Evolutionary conservation across 2,888 invertebrate species (phyloP), one percentile per base, ranked within the genome.

Genomic region (Drosophila anomelani): DNA sequence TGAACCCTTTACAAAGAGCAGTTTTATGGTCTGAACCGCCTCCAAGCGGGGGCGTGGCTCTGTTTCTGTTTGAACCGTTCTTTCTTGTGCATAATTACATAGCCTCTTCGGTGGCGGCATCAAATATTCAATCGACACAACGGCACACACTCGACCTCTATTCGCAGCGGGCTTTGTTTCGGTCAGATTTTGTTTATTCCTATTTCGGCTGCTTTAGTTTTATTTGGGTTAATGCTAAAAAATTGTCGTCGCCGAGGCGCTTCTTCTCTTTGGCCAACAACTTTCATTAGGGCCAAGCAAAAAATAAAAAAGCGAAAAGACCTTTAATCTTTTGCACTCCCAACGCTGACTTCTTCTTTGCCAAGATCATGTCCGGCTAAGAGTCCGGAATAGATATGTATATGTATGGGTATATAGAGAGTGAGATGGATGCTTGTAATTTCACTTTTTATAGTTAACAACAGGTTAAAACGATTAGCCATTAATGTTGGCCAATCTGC

Each of bases 401-500:
- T 20, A 58, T 23, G 3, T 29, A 36, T 23, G 47, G 20, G 10
- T 20, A 36, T 15, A 51, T 20, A 39, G 39, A 32, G 39, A 23
- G 13, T 20, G 36, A 59, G 54, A 32, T 32, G 51, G 44, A 20
- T 26, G 39, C 36, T 71, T 63, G 79, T 78, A 87, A 85, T 85
- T 85, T 85, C 87, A 81, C 87, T 87, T 82, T 84, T 86, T 75
- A 79, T 76, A 68, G 61, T 69, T 57, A 58, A 64, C 71, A 78
- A 76, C 79, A 80, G 69, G 80, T 63, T 74, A 74, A 84, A 75
- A 80, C 84, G 83, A 80, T 87, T 82, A 78, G 57, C 73, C 77
- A 66, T 67, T 87, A 82, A 85, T 82, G 84, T 87, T 83, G 74
- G 61, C 70, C 74, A 83, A 78, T 76, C 75, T 81, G 74, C 78